Evolutionary conservation across 2,113 vertebrate species (phyloP).

Genomic region (Toxostoma redivivum): DNA sequence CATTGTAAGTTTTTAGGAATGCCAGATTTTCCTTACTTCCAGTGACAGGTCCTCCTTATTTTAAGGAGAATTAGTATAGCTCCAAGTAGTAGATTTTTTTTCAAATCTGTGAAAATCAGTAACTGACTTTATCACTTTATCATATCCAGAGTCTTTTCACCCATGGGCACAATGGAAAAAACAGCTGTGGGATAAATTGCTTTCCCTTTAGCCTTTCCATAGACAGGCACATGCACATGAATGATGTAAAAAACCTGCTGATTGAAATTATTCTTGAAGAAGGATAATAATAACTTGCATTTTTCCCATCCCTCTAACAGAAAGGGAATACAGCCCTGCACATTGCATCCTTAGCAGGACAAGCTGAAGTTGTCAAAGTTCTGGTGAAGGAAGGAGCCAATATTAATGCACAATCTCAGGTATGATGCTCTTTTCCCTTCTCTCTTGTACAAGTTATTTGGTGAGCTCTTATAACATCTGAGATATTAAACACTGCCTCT

Average conservation of each 20-base stretch:
- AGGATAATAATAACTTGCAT: background rate
- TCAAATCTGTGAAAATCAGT: background rate
- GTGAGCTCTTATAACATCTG: background rate
- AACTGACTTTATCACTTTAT: background rate
- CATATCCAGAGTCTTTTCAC: background rate
- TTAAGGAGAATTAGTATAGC: background rate
- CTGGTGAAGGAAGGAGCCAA: conserved; percentile 92
- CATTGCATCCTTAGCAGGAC: conserved; percentile 94
- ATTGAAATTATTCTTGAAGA: background rate
- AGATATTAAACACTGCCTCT: background rate
- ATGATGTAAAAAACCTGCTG: background rate
- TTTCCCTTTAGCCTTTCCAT: background rate
- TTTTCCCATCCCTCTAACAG: conserved; percentile 60
- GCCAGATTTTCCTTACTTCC: background rate
- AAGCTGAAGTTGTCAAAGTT: conserved; percentile 90
- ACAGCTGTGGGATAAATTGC: background rate
- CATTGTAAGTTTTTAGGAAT: background rate
- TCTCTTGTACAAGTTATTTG: background rate
- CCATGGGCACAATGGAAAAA: background rate
- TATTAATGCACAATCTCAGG: conserved; percentile 96
- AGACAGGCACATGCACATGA: rapidly evolving
- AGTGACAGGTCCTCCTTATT: background rate
- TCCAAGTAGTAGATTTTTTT: background rate
- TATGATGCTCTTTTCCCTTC: conserved; percentile 40
- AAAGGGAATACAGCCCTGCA: conserved; percentile 99